These are phyloP conservation scores for Battus philenor DNA, from an alignment of 1,140 invertebrate genomes.

Conservation along the genomic window DNA sequence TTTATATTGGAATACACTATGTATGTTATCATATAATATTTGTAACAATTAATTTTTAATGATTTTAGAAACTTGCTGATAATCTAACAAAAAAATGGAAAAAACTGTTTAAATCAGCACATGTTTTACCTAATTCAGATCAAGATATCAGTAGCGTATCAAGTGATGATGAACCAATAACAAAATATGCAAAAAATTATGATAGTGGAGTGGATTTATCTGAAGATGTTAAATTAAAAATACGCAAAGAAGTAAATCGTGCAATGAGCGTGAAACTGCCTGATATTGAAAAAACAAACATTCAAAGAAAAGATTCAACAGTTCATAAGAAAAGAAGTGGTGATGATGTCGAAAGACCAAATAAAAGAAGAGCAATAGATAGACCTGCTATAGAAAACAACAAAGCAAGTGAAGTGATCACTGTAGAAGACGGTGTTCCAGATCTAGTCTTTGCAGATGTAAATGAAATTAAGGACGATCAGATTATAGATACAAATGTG, in stretches of 20 bases:
- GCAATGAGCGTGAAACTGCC: conserved; percentile 24
- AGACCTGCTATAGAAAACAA: neutral
- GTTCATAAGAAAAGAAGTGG: conserved; percentile 18
- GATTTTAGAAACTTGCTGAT: conserved; percentile 13
- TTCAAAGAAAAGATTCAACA: neutral
- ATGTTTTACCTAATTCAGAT: conserved; percentile 19
- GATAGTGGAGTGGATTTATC: conserved; percentile 45
- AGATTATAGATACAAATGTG: conserved; percentile 26
- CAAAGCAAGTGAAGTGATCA: conserved; percentile 2
- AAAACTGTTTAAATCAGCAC: conserved; percentile 23
- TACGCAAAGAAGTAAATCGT: conserved; percentile 43
- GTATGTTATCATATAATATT: too few relatives aligned
- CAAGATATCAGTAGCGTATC: conserved; percentile 8
- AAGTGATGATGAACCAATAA: conserved; percentile 63
- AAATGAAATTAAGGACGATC: conserved; percentile 34
- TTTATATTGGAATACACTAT: too few relatives aligned
- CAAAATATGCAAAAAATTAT: conserved; percentile 46
- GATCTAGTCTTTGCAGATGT: conserved; percentile 54
- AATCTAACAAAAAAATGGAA: conserved; percentile 22
- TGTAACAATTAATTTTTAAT: too few relatives aligned
- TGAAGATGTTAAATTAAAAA: conserved; percentile 45
- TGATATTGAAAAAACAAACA: conserved; percentile 22
- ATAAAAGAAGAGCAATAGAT: conserved; percentile 6
- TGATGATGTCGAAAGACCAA: neutral
- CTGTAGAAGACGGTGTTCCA: conserved; percentile 18